These are phyloP conservation scores for Rhinella marina DNA, from an alignment of 2,797 vertebrate species.

Conservation along the genomic window DNA sequence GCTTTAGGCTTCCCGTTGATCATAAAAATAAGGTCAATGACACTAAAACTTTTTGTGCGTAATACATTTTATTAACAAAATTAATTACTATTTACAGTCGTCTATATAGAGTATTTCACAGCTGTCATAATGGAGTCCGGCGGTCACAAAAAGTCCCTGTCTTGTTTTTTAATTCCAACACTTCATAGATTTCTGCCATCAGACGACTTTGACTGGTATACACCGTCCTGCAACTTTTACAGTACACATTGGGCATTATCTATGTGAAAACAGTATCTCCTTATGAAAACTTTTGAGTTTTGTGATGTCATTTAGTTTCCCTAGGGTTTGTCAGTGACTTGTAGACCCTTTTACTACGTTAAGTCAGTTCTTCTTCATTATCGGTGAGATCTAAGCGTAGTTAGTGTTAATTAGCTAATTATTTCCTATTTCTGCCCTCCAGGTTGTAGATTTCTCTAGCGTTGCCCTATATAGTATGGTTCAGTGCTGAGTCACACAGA, in stretches of 20 bases:
- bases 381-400: too few species aligned
- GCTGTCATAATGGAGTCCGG: not conserved
- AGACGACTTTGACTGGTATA: not conserved
- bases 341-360: not conserved
- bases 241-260: not conserved
- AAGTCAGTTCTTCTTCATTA: too few species aligned
- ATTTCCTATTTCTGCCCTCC: not conserved
- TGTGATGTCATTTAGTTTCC: not conserved
- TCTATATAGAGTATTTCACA: constrained; percentile 6
- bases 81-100: not conserved
- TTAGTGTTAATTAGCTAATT: not conserved
- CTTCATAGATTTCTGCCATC: not conserved
- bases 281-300: not conserved
- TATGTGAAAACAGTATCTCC: not conserved
- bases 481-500: constrained; percentile 35
- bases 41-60: not conserved
- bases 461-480: not conserved
- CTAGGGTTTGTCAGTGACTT: not conserved
- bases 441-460: not conserved
- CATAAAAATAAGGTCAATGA: not conserved
- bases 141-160: not conserved
- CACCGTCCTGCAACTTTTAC: not conserved
- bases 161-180: not conserved
- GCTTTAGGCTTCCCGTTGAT: not conserved
- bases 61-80: constrained; percentile 1